These are phyloP conservation scores for Phlogophora meticulosa DNA, from an alignment of 2,888 invertebrate species.

Conservation along the genomic window DNA sequence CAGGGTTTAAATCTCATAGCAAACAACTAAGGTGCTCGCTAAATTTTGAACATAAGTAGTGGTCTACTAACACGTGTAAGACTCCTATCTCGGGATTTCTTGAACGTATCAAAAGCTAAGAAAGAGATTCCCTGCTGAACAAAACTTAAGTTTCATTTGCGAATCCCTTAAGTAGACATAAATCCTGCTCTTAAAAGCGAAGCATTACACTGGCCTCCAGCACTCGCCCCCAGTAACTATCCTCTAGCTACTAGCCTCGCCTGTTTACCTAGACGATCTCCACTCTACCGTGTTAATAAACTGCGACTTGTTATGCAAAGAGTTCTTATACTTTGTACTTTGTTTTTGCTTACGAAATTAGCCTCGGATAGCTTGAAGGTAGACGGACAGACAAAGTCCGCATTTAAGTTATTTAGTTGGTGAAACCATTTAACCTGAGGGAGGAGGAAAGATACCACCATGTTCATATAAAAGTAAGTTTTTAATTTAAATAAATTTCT, in stretches of 20 bases:
- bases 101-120: neutral
- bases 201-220: slow-evolving; percentile 8
- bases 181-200: slow-evolving; percentile 24
- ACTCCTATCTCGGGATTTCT: neutral
- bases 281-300: slow-evolving; percentile 50
- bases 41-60: neutral
- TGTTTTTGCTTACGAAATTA: slow-evolving; percentile 35
- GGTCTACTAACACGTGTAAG: neutral
- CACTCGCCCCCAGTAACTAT: slow-evolving; percentile 8
- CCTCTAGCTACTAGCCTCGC: slow-evolving; percentile 8
- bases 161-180: slow-evolving; percentile 2
- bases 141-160: slow-evolving; percentile 11
- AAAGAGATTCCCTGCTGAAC: neutral
- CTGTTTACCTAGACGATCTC: slow-evolving; percentile 37
- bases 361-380: slow-evolving; percentile 16
- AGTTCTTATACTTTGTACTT: slow-evolving; percentile 48
- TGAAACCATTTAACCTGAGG: neutral
- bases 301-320: slow-evolving; percentile 53
- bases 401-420: slow-evolving; percentile 7
- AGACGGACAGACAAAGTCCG: neutral
- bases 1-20: neutral
- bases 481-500: too few species aligned
- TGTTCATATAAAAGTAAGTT: neutral
- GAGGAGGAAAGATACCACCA: neutral
- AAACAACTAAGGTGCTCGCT: neutral